Evolutionary conservation across 2,888 invertebrate genomes (phyloP).

Genomic region (Panzeria rudis): DNA sequence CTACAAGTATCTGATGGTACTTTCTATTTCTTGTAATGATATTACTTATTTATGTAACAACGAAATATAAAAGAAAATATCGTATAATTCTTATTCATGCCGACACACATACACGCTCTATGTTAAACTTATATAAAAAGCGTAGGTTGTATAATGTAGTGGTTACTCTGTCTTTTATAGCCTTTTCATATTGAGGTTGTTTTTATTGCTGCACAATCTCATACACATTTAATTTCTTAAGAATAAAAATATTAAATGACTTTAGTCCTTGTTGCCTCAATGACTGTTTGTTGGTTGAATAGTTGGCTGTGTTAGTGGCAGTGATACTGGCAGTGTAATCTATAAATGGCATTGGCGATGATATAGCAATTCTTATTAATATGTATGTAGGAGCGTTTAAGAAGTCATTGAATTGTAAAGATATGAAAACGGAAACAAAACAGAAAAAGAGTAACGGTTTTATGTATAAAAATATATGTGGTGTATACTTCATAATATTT

Average conservation of each 20-base stretch:
- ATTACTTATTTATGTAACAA: constrained; percentile 55
- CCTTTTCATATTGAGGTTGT: constrained; percentile 63
- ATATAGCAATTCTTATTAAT: constrained; percentile 65
- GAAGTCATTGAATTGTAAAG: constrained; percentile 74
- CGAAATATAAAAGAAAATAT: constrained; percentile 21
- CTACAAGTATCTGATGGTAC: constrained; percentile 36
- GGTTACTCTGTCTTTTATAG: constrained; percentile 60
- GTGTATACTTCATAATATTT: constrained; percentile 22
- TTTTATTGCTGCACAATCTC: constrained; percentile 35
- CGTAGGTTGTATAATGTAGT: constrained; percentile 60
- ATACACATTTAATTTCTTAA: constrained; percentile 43
- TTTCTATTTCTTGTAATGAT: constrained; percentile 63
- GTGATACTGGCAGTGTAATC: constrained; percentile 42
- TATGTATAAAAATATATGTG: neutral
- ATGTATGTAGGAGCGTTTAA: constrained; percentile 67
- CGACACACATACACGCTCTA: neutral
- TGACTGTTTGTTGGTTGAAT: constrained; percentile 28
- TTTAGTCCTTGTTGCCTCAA: constrained; percentile 47
- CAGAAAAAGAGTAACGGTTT: constrained; percentile 38
- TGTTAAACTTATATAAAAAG: neutral
- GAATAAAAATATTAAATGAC: constrained; percentile 58
- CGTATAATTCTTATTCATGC: constrained; percentile 6
- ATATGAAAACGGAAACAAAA: constrained; percentile 70
- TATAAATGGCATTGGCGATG: constrained; percentile 57
- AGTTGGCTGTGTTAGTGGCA: constrained; percentile 20